A percentile compares a stretch with the other conserved stretches of the same genome.
These are phyloP conservation scores for Sebastes wilsoni DNA, from an alignment of 2,797 vertebrate genomes.

Conservation along the genomic window DNA sequence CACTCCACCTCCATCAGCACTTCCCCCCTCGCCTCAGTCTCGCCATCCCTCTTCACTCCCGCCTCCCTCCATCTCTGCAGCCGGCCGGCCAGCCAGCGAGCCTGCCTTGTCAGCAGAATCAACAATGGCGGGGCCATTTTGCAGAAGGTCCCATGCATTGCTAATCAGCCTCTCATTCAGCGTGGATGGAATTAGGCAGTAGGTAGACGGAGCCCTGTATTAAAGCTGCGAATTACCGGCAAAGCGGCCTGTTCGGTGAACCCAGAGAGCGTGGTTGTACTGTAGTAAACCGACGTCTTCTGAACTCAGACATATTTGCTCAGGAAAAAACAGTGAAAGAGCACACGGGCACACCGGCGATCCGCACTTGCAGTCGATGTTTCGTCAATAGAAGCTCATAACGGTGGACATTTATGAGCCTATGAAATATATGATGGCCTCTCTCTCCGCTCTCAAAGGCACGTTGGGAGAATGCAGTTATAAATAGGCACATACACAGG, in stretches of 20 bases:
- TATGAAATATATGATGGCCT: constrained; percentile 29
- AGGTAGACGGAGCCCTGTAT: constrained; percentile 47
- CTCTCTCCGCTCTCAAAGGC: constrained; percentile 19
- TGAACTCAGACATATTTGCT: constrained; percentile 8
- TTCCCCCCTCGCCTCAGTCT: constrained; percentile 3
- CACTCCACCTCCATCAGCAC: not conserved
- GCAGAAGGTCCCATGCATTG: constrained; percentile 67
- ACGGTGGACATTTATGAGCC: constrained; percentile 43
- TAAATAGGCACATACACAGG: constrained; percentile 36
- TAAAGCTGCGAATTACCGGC: constrained; percentile 35
- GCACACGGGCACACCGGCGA: not conserved
- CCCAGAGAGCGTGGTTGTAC: not conserved
- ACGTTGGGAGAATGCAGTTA: constrained; percentile 30
- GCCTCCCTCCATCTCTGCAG: constrained; percentile 39
- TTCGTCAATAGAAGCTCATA: constrained; percentile 39
- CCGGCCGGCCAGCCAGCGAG: not conserved
- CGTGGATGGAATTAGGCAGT: constrained; percentile 41
- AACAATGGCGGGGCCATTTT: constrained; percentile 63
- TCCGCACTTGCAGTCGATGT: not conserved
- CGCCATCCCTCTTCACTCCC: constrained; percentile 17
- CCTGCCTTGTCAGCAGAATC: constrained; percentile 73
- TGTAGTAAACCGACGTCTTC: not conserved
- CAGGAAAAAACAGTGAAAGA: constrained; percentile 7
- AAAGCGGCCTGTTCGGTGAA: not conserved
- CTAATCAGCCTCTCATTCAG: constrained; percentile 71